Conservation (phyloP, 1,140 invertebrate genomes). For the Saccostrea cuccullata region DNA sequence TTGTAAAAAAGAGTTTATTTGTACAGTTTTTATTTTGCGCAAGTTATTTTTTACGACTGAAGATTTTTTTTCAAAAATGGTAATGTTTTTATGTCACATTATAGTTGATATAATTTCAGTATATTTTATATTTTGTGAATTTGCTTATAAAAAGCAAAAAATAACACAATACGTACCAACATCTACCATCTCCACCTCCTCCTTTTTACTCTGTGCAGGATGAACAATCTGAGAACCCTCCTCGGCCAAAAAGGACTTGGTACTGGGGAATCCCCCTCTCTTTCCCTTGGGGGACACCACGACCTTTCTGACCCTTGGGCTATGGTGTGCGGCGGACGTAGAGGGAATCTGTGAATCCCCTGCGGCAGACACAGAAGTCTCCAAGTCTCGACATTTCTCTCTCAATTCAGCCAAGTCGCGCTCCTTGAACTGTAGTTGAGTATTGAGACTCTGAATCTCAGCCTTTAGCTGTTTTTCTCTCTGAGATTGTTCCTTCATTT, state of each 20-base stretch:
- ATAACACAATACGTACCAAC: too few relatives aligned
- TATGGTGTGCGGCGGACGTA: neutral
- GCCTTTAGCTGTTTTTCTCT: conserved; percentile 60
- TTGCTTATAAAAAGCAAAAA: too few relatives aligned
- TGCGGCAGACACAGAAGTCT: neutral
- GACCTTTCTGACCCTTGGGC: conserved; percentile 7
- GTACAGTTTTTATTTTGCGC: too few relatives aligned
- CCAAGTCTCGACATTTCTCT: conserved; percentile 56
- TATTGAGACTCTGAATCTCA: conserved; percentile 56
- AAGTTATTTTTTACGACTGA: too few relatives aligned
- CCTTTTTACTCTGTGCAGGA: neutral
- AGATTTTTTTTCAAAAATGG: too few relatives aligned
- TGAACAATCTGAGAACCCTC: neutral
- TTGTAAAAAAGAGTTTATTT: too few relatives aligned
- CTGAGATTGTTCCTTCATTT: conserved; percentile 51
- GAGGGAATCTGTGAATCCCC: neutral
- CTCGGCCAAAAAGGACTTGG: neutral
- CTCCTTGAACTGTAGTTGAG: conserved; percentile 66
- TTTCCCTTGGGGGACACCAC: conserved; percentile 44
- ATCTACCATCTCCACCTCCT: neutral
- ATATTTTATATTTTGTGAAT: too few relatives aligned
- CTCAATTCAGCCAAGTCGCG: conserved; percentile 59
- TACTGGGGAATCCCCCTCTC: neutral
- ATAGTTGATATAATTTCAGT: too few relatives aligned
- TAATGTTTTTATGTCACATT: too few relatives aligned